Evolutionary conservation across 1,140 invertebrate species (phyloP).

Genomic region (Panulirus ornatus): DNA sequence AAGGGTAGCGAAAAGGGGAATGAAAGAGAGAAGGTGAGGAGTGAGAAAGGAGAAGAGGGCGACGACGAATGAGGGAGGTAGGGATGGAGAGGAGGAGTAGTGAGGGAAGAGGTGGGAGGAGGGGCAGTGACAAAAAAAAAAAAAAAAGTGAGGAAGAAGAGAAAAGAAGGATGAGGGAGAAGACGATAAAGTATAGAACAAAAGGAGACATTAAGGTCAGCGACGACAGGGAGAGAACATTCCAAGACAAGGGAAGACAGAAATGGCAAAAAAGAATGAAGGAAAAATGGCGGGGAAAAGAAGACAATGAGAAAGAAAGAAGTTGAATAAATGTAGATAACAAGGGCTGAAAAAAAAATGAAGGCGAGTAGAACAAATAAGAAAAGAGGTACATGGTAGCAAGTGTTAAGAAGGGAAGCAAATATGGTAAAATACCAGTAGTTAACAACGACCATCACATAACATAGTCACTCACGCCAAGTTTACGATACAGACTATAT

Average conservation of each 20-base stretch:
- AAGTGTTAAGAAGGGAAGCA: too few relatives aligned
- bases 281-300: neutral
- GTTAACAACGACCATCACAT: too few relatives aligned
- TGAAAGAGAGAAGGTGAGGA: neutral
- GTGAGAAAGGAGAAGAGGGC: neutral
- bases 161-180: too few relatives aligned
- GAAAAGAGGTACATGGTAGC: too few relatives aligned
- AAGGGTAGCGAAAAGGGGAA: neutral
- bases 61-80: neutral
- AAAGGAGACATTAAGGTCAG: neutral
- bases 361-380: neutral
- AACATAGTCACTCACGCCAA: too few relatives aligned
- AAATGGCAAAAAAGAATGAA: neutral
- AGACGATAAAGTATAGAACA: neutral
- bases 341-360: neutral
- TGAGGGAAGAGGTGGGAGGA: neutral
- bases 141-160: neutral
- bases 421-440: too few relatives aligned
- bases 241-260: neutral
- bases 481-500: too few relatives aligned
- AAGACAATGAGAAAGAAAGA: too few relatives aligned
- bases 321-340: too few relatives aligned
- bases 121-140: too few relatives aligned
- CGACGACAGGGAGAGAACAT: neutral
- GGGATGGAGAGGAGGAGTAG: neutral